Base-by-base conservation (phyloP, 1,140 invertebrate genomes). In the Nephila pilipes region DNA sequence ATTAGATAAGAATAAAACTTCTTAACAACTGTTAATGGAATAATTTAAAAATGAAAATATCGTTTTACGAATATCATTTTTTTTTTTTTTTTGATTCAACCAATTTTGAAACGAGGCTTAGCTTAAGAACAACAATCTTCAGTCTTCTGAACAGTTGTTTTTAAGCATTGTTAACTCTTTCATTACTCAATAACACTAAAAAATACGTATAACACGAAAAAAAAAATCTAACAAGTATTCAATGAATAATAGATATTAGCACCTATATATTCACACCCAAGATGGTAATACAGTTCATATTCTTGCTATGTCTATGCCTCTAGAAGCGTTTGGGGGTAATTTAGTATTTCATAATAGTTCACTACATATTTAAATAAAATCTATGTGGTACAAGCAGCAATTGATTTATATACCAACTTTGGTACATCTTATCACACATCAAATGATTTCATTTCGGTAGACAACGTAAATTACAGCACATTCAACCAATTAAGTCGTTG, bases 391-490 rank as follows among this genome's bases (percentile, higher is more conserved):
- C 16, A 29, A 36, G 69, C 32, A 32, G 69, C 25, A 60, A 18
- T 22, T 60, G 58, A 20, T 75, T 75, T 29, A 75, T 20, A 75
- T 29, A 75, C 29, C 14, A 6, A 36, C 69, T 75, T 83, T 32
- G 80, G 80, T 22, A 54, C 14, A 83, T 55, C 54, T 54, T 54
- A 83, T 83, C 80, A 83, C 80, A 83, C 54, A 54, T 83, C 80
- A 83, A 54, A 55, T 55, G 54, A 83, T 10, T 54, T 55, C 80
- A 83, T 25, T 79, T 46, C 38, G 1, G n/a, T 83, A 25, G 10
- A 55, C 38, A 6, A 54, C n/a, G 54, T 83, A 46, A 46, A 25
- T 54, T 54, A 54, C 80, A 83, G 38, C 54, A 14, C 10, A 54
- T 10, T 75, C 12, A 75, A 69, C 25, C 63, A 25, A 75, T 14